These are phyloP conservation scores for Muscidifurax raptorellus DNA, from an alignment of 1,140 invertebrate species.

Conservation along the genomic window DNA sequence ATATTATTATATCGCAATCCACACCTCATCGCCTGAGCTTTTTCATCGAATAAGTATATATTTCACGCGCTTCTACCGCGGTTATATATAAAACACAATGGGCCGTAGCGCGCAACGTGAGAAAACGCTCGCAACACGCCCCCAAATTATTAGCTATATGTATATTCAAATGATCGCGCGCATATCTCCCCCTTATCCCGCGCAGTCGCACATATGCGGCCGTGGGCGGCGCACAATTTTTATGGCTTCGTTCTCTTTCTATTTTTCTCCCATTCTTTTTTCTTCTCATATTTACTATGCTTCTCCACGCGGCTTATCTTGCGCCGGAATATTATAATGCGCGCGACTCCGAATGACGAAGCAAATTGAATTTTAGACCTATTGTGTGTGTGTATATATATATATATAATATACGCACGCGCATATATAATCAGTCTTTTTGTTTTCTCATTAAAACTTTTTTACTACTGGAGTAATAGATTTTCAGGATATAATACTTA, in stretches of 20 bases:
- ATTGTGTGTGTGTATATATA: no score
- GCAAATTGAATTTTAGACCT: not conserved
- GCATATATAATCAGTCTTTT: not conserved
- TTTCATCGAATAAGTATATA: not conserved
- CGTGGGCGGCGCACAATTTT: slow-evolving; percentile 50
- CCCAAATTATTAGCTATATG: slow-evolving; percentile 61
- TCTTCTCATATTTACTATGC: not conserved
- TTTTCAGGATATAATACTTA: not conserved
- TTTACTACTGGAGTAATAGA: not conserved
- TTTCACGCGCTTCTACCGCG: not conserved
- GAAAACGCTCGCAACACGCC: slow-evolving; percentile 52
- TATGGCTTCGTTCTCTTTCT: slow-evolving; percentile 24
- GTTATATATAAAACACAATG: slow-evolving; percentile 48
- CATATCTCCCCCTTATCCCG: not conserved
- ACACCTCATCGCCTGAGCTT: not conserved
- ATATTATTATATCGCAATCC: not conserved
- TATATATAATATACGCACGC: no score
- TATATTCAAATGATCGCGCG: slow-evolving; percentile 62
- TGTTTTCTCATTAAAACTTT: not conserved
- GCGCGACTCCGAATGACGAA: not conserved
- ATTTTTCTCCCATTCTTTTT: slow-evolving; percentile 22
- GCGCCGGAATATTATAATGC: not conserved
- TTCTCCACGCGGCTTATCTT: not conserved
- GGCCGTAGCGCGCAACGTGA: slow-evolving; percentile 38
- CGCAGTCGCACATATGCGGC: slow-evolving; percentile 27